Base-by-base conservation (phyloP, 2,888 invertebrate genomes). In the Eulithis prunata region DNA sequence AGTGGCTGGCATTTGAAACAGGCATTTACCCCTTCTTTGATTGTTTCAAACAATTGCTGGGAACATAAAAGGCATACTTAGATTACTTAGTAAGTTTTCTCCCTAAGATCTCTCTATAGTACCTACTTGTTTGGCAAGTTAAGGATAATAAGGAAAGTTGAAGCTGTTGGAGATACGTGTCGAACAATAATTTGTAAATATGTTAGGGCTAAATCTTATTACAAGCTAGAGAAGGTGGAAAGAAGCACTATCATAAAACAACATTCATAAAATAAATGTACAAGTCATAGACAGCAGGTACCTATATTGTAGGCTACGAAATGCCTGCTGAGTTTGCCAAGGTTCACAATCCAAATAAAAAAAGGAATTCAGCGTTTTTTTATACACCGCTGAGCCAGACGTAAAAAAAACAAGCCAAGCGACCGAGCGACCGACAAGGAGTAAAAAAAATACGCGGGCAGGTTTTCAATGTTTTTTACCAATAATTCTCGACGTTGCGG, bases 1-100 rank as follows among this genome's bases (percentile, higher is more conserved):
- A 93, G 80, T 0, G 93, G 93, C 78, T 92, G 92, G 70, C 93
- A 93, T 77, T 93, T 93, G 73, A 90, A 90, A 73, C 93, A 93
- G 46, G 93, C 91, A 68, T 90, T 89, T 11, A 91, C 83, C 60
- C 89, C 91, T 71, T 89, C 88, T 63, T 89, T 87, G 63, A 88
- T 88, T 0, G 93, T 92, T 75, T 92, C 93, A 84, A 92, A 93
- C 57, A 93, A 76, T 85, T 92, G 91, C 92, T 92, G 85, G 38
- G 85, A 85, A 57, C 28, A 56, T 55, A 5, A 56, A 56, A 32
- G 1, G 10, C 4, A 36, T 53, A 8, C 8, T 32, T 32, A 32
- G n/a, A n/a, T 13, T 32, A 38, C 8, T 32, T 32, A 32, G 32
- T 32, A 6, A 32, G 32, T 32, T 32, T 32, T 32, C 10, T 11